Percentiles rank a stretch among this genome's conserved stretches.
Conservation (phyloP, 1,140 invertebrate species). For the Aradophagus sp. region DNA sequence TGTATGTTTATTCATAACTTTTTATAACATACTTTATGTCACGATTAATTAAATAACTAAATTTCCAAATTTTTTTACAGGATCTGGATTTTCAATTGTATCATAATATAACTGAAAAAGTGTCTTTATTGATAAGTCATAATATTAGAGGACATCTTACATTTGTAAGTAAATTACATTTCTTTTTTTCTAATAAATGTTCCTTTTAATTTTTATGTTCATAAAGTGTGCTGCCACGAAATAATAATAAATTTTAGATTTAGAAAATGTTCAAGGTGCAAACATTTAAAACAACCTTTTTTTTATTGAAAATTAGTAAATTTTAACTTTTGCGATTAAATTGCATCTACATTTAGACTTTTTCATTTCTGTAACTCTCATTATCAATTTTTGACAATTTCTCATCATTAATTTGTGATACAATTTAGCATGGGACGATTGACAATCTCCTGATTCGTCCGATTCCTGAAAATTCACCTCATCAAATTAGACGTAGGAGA, state of each 20-base stretch:
- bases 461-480: neutral
- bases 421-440: conserved; percentile 11
- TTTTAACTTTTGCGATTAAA: no score
- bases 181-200: no score
- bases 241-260: no score
- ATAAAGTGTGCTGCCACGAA: no score
- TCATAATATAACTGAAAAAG: neutral
- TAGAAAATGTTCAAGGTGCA: neutral
- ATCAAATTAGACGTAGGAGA: conserved; percentile 1
- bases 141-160: neutral
- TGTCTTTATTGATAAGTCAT: neutral
- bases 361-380: no score
- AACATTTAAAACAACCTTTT: no score
- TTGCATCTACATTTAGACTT: no score
- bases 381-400: conserved; percentile 2
- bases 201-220: no score
- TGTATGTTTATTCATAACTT: neutral
- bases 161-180: neutral
- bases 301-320: no score
- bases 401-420: conserved; percentile 1
- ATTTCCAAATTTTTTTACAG: conserved; percentile 2
- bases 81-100: neutral
- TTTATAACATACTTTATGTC: no score
- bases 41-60: neutral
- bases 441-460: conserved; percentile 1